Conservation (phyloP, 2,888 invertebrate genomes). For the Ectropis crepuscularia region DNA sequence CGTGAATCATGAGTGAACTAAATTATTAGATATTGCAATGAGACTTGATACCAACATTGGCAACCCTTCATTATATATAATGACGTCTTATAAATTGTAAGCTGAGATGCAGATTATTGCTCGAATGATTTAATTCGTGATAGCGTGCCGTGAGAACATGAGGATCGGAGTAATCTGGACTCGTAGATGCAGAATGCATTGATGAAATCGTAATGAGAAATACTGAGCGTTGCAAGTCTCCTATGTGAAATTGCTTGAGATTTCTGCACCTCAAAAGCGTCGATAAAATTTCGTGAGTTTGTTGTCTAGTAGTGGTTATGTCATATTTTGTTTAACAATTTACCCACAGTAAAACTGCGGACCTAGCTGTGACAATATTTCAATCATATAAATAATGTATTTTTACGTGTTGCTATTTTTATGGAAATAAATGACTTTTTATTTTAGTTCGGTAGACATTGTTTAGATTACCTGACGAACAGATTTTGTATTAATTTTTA, state of each 20-base stretch:
- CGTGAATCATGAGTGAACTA: slow-evolving; percentile 34
- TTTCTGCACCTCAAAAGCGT: no score
- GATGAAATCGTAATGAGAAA: slow-evolving; percentile 20
- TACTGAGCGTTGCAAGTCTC: not conserved
- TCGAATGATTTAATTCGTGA: slow-evolving; percentile 28
- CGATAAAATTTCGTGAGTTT: no score
- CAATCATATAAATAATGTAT: no score
- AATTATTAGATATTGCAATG: slow-evolving; percentile 32
- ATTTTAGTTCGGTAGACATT: no score
- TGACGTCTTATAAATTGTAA: slow-evolving; percentile 30
- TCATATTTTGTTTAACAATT: no score
- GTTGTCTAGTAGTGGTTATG: no score
- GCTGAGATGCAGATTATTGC: slow-evolving; percentile 23
- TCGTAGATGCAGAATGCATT: slow-evolving; percentile 18
- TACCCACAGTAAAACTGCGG: no score
- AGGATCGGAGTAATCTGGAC: slow-evolving; percentile 18
- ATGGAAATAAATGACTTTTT: no score
- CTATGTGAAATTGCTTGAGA: not conserved
- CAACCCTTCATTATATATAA: slow-evolving; percentile 33
- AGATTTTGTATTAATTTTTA: no score
- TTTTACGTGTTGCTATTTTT: no score
- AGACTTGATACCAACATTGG: slow-evolving; percentile 16
- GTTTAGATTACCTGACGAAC: no score
- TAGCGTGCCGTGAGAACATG: slow-evolving; percentile 25
- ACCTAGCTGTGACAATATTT: no score